Evolutionary conservation across 1,140 invertebrate species (phyloP), one percentile per base, ranked within the genome.

Genomic region (Drosophila bocqueti): DNA sequence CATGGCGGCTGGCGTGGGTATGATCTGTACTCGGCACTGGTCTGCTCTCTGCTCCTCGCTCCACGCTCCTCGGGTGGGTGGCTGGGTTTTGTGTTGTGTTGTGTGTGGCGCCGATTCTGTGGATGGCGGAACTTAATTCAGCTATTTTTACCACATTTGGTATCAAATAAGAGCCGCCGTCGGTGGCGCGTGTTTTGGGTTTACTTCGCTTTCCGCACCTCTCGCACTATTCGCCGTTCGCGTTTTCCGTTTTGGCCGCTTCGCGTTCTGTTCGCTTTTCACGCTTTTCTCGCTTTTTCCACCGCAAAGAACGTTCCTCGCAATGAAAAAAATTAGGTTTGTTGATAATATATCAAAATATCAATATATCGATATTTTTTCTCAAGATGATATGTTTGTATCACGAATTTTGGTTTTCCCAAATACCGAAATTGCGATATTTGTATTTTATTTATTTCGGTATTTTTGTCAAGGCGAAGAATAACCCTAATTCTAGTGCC

Each of bases 61-160:
- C 63, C 13, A 43, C 26, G 50, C 46, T 71, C 69, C 55, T 72
- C 43, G 34, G 36, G 29, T 21, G 42, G 26, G 9, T 24, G 24
- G 24, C 2, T 24, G 50, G 29, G n/a, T n/a, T 29, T n/a, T n/a
- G 47, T 72, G 24, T 24, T 67, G 29, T 29, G 31, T n/a, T n/a
- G 47, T 72, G 24, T 31, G 46, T 61, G 31, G 57, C 67, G 67
- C 59, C 71, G 57, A 24, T 59, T 79, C 45, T 68, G 71, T 63
- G 65, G 60, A 68, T 58, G 52, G 50, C 58, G 34, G 42, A 59
- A 67, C 55, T 78, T 62, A 59, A 49, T 78, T 63, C 57, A 76
- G 75, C 83, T 82, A 87, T 85, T 85, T 86, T 79, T 85, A 86
- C 83, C 83, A 86, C 83, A 85, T 85, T 85, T 82, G 83, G 83